A percentile compares a stretch with the other conserved stretches of the same genome.
Conservation (phyloP, 2,797 vertebrate species). For the Sphenopsis melanotis region DNA sequence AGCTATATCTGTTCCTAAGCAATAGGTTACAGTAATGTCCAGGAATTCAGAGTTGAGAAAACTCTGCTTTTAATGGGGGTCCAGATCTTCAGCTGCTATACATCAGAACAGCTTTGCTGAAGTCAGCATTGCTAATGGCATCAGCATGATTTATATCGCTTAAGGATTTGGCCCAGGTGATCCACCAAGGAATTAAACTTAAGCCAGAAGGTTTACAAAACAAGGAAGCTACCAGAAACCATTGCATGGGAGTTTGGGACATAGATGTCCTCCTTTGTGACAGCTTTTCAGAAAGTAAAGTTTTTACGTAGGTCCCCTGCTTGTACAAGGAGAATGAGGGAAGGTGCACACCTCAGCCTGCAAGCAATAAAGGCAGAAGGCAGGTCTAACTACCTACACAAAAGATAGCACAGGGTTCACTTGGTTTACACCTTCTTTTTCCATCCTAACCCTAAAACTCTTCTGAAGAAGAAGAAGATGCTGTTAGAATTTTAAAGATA, state of each 20-base stretch:
- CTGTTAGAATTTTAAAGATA: neutral
- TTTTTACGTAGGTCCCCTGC: neutral
- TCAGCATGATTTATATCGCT: neutral
- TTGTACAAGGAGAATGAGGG: accelerated
- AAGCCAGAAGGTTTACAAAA: neutral
- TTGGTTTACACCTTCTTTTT: neutral
- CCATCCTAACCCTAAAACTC: neutral
- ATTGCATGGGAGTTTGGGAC: accelerated
- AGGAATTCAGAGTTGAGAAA: neutral
- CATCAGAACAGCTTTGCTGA: neutral
- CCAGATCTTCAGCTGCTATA: neutral
- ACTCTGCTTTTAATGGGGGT: neutral
- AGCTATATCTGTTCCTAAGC: neutral
- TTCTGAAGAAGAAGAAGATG: neutral
- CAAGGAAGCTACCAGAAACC: neutral
- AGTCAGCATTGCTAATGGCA: neutral
- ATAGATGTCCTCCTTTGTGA: neutral
- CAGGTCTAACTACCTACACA: neutral
- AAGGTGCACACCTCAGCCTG: neutral
- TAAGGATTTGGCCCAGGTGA: neutral
- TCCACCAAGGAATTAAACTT: neutral
- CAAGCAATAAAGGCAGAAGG: neutral
- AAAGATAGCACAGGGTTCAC: neutral
- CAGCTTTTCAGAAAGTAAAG: neutral
- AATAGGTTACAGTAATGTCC: neutral